A percentile compares a stretch with the other conserved stretches of the same genome.
Conservation (phyloP, 2,888 invertebrate species). For the Drosophila putrida region DNA sequence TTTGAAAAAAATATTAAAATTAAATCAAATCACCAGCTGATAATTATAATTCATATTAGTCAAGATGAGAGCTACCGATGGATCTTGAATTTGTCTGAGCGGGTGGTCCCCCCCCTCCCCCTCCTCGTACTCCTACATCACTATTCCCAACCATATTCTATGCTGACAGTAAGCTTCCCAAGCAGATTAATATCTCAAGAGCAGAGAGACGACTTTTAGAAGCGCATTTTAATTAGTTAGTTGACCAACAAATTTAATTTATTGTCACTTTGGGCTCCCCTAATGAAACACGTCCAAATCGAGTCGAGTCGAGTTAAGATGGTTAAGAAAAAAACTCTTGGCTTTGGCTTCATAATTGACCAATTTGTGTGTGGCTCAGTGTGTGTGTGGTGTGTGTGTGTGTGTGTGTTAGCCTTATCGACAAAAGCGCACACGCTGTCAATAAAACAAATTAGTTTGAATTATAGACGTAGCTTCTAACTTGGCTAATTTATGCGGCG, state of each 20-base stretch:
- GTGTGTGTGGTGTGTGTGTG: constrained; percentile 34
- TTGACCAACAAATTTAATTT: constrained; percentile 79
- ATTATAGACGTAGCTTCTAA: constrained; percentile 77
- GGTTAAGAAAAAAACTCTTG: constrained; percentile 1
- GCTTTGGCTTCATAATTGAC: constrained; percentile 65
- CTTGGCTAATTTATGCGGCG: constrained; percentile 76
- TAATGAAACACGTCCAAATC: constrained; percentile 75
- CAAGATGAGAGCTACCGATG: constrained; percentile 77
- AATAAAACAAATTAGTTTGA: constrained; percentile 83
- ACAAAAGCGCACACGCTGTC: constrained; percentile 76
- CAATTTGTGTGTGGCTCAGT: constrained; percentile 67
- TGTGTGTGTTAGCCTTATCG: constrained; percentile 44
- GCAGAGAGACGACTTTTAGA: constrained; percentile 32
- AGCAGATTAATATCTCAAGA: constrained; percentile 82
- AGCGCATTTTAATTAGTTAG: constrained; percentile 82
- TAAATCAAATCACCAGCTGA: constrained; percentile 70
- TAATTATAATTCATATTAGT: constrained; percentile 70
- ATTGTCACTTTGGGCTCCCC: constrained; percentile 79
- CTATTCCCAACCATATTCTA: background rate
- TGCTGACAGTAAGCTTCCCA: constrained; percentile 72
- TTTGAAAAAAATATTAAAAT: constrained; percentile 56
- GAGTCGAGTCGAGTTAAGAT: background rate
- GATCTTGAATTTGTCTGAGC: constrained; percentile 34
- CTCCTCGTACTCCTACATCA: background rate
- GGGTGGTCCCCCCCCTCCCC: constrained; percentile 67